phyloP scores from a whole-genome alignment of 2,797 vertebrate genomes.

The Psittacula echo region DNA sequence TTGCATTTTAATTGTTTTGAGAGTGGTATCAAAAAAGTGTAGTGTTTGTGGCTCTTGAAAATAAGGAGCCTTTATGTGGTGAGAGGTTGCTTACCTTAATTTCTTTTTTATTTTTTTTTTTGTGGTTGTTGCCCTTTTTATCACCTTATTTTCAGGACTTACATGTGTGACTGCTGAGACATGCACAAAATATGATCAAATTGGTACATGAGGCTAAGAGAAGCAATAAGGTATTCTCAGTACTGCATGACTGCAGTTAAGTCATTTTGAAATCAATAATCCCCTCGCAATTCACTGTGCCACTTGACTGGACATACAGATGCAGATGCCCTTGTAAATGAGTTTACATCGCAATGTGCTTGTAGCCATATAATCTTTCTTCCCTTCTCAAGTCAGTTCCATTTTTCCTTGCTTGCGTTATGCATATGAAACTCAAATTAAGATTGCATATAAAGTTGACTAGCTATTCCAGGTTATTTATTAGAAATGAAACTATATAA shows the following conservation, averaged over 20 bases:
- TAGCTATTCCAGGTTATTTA: slow-evolving; percentile 66
- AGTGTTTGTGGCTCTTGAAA: not conserved
- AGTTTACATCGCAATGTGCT: slow-evolving; percentile 47
- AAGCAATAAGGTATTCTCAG: slow-evolving; percentile 51
- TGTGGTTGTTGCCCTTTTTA: slow-evolving; percentile 13
- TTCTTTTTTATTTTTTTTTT: not conserved
- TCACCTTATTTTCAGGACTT: slow-evolving; percentile 50
- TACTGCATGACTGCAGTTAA: slow-evolving; percentile 64
- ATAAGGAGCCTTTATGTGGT: not conserved
- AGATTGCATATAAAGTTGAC: slow-evolving; percentile 64
- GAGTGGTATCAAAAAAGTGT: not conserved
- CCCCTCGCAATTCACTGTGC: slow-evolving; percentile 55
- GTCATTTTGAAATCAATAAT: slow-evolving; percentile 71
- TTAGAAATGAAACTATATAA: slow-evolving; percentile 65
- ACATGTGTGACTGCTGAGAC: slow-evolving; percentile 18
- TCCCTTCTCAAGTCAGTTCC: slow-evolving; percentile 33
- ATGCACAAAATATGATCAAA: slow-evolving; percentile 48
- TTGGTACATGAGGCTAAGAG: slow-evolving; percentile 40
- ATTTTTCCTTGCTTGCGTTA: slow-evolving; percentile 53
- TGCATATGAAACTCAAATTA: slow-evolving; percentile 66
- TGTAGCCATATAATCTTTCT: slow-evolving; percentile 65
- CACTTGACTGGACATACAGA: slow-evolving; percentile 70
- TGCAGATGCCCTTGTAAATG: slow-evolving; percentile 70
- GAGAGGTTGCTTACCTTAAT: not conserved
- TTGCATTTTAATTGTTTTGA: not conserved